These are phyloP conservation scores for Lepisosteus osseus DNA, from an alignment of 2,113 vertebrate genomes.

Conservation along the genomic window DNA sequence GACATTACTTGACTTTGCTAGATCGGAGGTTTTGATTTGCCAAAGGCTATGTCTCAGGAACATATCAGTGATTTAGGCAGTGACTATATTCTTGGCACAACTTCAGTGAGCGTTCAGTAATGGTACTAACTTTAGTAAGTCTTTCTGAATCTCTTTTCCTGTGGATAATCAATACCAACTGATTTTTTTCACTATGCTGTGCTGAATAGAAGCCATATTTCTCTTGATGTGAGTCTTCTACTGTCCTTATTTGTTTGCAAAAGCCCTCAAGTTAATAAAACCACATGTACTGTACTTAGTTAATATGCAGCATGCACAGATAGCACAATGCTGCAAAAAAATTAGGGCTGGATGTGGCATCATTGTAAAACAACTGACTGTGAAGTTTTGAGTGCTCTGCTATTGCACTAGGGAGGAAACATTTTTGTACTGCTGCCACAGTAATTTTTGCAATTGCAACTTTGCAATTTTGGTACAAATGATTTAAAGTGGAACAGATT, in stretches of 20 bases:
- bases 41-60: conserved; percentile 8
- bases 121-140: conserved; percentile 2
- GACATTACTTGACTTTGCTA: not conserved
- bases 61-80: conserved; percentile 6
- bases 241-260: conserved; percentile 10
- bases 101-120: conserved; percentile 20
- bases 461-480: too few relatives aligned
- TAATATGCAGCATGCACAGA: conserved; percentile 18
- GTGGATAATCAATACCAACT: conserved; percentile 39
- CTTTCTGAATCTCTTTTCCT: conserved; percentile 16
- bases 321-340: not conserved
- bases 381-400: too few relatives aligned
- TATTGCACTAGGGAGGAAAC: too few relatives aligned
- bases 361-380: too few relatives aligned
- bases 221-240: conserved; percentile 26
- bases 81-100: conserved; percentile 14
- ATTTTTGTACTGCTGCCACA: too few relatives aligned
- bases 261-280: conserved; percentile 22
- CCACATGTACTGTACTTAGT: conserved; percentile 35
- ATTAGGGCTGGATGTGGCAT: not conserved
- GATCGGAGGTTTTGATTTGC: conserved; percentile 1
- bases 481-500: too few relatives aligned
- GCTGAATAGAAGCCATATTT: conserved; percentile 26
- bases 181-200: conserved; percentile 19
- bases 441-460: too few relatives aligned